These are phyloP conservation scores for Chiridota heheva DNA, from an alignment of 35 echinoderm and acorn worm genomes.

Conservation along the genomic window DNA sequence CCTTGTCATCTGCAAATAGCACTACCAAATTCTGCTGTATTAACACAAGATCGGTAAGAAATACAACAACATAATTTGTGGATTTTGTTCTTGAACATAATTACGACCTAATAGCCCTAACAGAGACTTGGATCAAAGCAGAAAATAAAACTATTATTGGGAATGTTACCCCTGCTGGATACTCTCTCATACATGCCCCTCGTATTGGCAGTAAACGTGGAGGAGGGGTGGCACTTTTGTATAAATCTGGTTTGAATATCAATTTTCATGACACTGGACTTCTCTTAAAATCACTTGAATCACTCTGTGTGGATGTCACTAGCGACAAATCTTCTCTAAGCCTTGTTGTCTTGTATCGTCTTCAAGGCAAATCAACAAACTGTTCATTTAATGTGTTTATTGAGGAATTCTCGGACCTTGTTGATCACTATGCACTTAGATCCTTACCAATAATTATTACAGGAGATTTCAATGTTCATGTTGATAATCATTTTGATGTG, in stretches of 20 bases:
- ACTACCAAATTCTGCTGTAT: too few relatives aligned
- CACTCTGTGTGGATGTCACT: not conserved
- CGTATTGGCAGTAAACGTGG: constrained; percentile 32
- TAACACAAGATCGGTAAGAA: too few relatives aligned
- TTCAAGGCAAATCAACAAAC: constrained; percentile 31
- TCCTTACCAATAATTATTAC: constrained; percentile 20
- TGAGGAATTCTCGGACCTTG: constrained; percentile 13
- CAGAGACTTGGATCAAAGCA: constrained; percentile 33
- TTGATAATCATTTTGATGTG: constrained; percentile 20
- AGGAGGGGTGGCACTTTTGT: constrained; percentile 35
- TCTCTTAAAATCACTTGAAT: constrained; percentile 14
- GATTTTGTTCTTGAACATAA: too few relatives aligned
- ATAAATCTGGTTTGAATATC: constrained; percentile 18
- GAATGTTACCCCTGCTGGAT: constrained; percentile 13
- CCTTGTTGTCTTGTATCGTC: constrained; percentile 30
- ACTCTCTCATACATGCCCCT: constrained; percentile 37
- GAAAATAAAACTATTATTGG: constrained; percentile 31
- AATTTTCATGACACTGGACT: not conserved
- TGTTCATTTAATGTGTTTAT: constrained; percentile 21
- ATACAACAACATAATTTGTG: too few relatives aligned
- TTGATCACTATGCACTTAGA: constrained; percentile 9
- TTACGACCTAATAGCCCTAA: too few relatives aligned
- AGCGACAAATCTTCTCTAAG: not conserved
- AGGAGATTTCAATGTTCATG: constrained; percentile 56
- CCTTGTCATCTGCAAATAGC: too few relatives aligned